Base-by-base conservation (phyloP, 2,113 vertebrate genomes). In the Psephotus haematonotus region DNA sequence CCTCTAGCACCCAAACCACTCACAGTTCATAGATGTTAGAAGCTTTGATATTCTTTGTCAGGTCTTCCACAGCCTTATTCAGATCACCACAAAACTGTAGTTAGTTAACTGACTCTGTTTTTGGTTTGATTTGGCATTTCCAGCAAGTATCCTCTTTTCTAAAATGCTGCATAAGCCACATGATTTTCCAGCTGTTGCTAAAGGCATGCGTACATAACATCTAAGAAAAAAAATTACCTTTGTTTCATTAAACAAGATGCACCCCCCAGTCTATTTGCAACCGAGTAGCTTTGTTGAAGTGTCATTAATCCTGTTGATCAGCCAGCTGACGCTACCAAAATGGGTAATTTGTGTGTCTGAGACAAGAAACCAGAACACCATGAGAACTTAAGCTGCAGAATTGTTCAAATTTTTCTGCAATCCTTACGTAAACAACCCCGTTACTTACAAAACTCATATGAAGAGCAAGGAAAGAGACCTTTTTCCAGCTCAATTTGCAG, bases 171-270 rank as follows among this genome's bases (percentile, higher is more conserved):
- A 20, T 25, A 74, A 68, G 22, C 4, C 18, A 62, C 41, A 23
- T 9, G 9, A 65, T 8, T 39, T 65, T 70, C 35, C 15, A 71
- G 83, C 19, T 65, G 44, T 6, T 79, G 28, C 33, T 69, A 52
- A 27, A 59, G 4, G 2, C 20, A 35, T 1, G 0, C 7, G n/a
- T 8, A 9, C 25, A 14, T 31, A 76, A 62, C 18, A 52, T 18
- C 28, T n/a, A 57, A 53, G 50, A 44, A 67, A 86, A 35, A 35
- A 22, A 52, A 39, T 5, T 4, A 15, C n/a, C 8, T 69, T 29
- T 24, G 28, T 62, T 64, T 60, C 22, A 70, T 17, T 74, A 57
- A 90, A 17, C 4, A 25, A 65, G n/a, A 59, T 37, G 17, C 27
- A 68, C 6, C 5, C 18, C 22, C 7, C 55, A 60, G 28, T 37